A percentile compares a stretch with the other conserved stretches of the same genome.
phyloP scores from a whole-genome alignment of 2,113 vertebrate genomes.

The Raja brachyura region DNA sequence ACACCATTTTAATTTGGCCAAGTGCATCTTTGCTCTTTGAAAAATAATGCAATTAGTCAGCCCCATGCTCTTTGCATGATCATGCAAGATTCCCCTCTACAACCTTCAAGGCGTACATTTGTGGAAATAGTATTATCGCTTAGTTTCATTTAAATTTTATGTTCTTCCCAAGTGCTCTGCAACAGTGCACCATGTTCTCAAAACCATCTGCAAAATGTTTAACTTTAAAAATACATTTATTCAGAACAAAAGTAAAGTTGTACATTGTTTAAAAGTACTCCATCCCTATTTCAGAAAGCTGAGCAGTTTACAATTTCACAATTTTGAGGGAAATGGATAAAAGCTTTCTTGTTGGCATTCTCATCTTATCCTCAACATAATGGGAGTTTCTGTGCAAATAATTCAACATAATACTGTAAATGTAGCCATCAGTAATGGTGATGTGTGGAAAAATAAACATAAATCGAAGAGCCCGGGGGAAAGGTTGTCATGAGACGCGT shows the following conservation, averaged over 20 bases:
- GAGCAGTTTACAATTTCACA: background rate
- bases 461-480: background rate
- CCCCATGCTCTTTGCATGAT: no score
- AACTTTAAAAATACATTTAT: constrained; percentile 34
- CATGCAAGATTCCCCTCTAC: no score
- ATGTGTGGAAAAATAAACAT: background rate
- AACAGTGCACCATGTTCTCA: background rate
- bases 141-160: background rate
- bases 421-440: background rate
- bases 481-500: background rate
- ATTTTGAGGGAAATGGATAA: background rate
- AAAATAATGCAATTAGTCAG: no score
- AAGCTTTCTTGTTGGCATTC: background rate
- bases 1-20: no score
- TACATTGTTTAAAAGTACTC: background rate
- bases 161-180: background rate
- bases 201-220: background rate
- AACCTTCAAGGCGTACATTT: background rate
- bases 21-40: no score
- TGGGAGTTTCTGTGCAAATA: background rate
- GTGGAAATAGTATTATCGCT: background rate
- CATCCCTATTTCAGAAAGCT: background rate
- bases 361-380: background rate
- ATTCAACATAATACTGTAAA: background rate
- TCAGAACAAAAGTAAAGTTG: background rate